These are phyloP conservation scores for Enteromius afrohamiltoni DNA, from an alignment of 2,797 vertebrate species.

Conservation along the genomic window DNA sequence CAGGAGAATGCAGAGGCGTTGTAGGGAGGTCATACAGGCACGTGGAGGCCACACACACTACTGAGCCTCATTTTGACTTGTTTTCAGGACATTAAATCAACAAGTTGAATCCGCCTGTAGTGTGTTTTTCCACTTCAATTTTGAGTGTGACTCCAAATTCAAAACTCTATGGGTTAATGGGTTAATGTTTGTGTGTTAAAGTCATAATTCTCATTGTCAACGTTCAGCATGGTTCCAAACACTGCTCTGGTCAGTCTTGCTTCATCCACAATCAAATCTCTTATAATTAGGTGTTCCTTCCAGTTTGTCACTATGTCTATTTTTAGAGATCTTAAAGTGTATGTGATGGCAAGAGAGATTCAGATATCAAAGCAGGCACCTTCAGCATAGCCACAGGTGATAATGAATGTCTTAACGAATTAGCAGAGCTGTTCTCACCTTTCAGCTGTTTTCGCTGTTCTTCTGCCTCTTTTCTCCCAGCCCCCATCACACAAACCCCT, in stretches of 20 bases:
- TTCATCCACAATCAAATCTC: background rate
- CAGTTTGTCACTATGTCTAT: constrained; percentile 17
- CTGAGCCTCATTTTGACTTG: too few relatives aligned
- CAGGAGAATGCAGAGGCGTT: too few relatives aligned
- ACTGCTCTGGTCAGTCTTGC: background rate
- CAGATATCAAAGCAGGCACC: constrained; percentile 17
- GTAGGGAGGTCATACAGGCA: too few relatives aligned
- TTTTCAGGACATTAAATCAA: too few relatives aligned
- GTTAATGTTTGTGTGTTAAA: background rate
- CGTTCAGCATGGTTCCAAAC: background rate
- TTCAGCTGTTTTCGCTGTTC: constrained; percentile 35
- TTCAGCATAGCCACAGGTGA: constrained; percentile 53
- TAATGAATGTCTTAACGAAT: constrained; percentile 60
- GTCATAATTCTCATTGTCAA: background rate
- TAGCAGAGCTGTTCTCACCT: constrained; percentile 44
- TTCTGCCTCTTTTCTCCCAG: constrained; percentile 18
- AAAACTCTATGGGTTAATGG: too few relatives aligned
- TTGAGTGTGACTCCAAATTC: too few relatives aligned
- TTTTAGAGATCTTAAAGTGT: constrained; percentile 19
- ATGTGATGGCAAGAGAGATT: constrained; percentile 11
- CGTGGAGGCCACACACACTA: too few relatives aligned
- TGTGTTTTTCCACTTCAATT: too few relatives aligned
- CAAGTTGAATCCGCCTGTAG: too few relatives aligned
- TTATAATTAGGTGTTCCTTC: constrained; percentile 17
- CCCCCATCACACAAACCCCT: constrained; percentile 13